Percentiles rank a stretch among this genome's conserved stretches.
Evolutionary conservation across 2,113 vertebrate species (phyloP).

Genomic region (Chinchilla lanigera): DNA sequence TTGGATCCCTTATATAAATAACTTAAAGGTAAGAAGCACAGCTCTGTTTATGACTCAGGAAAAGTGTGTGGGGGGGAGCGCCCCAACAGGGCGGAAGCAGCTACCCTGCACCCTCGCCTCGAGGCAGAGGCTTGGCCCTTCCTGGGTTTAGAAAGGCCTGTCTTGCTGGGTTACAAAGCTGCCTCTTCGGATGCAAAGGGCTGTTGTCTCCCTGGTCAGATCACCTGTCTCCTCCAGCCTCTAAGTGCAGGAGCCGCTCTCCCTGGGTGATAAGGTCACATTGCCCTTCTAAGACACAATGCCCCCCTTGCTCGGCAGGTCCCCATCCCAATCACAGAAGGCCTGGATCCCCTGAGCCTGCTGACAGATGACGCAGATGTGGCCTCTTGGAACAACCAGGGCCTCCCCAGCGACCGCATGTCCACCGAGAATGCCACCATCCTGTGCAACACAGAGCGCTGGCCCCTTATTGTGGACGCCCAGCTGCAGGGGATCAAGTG

Average conservation of each 20-base stretch:
- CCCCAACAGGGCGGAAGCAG: neutral
- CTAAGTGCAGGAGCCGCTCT: rapidly evolving
- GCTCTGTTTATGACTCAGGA: rapidly evolving
- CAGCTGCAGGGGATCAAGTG: constrained; percentile 89
- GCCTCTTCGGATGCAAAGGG: rapidly evolving
- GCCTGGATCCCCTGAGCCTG: constrained; percentile 86
- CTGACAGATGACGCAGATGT: constrained; percentile 83
- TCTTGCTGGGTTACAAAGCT: rapidly evolving
- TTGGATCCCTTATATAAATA: constrained; percentile 86
- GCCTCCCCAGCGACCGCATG: constrained; percentile 88
- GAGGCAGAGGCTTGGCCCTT: rapidly evolving
- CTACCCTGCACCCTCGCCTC: rapidly evolving
- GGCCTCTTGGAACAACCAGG: constrained; percentile 89
- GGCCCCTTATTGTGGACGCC: constrained; percentile 87
- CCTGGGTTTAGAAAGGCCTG: rapidly evolving
- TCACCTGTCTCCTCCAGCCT: rapidly evolving
- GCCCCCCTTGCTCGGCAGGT: constrained; percentile 70
- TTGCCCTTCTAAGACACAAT: neutral
- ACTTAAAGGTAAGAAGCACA: constrained; percentile 65
- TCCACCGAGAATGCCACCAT: constrained; percentile 87
- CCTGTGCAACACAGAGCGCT: constrained; percentile 87
- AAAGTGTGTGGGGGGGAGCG: rapidly evolving
- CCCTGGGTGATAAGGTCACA: rapidly evolving
- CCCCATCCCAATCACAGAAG: constrained; percentile 86
- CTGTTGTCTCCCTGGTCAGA: rapidly evolving